Base-by-base conservation (phyloP, 2,797 vertebrate species). In the Lepilemur ruficaudatus region DNA sequence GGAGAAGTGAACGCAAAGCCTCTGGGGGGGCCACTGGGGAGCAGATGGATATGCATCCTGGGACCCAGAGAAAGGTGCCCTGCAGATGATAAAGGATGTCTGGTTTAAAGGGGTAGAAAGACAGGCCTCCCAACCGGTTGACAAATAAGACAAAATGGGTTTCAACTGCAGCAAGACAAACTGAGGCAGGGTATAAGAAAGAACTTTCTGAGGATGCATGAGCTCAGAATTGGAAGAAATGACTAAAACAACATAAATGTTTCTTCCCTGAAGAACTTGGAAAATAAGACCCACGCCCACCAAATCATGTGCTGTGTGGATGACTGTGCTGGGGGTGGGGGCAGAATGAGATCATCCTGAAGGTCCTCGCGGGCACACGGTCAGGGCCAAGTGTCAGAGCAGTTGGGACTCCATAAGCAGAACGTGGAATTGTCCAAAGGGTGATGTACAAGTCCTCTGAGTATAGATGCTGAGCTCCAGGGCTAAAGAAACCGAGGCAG, bases 241-340 rank as follows among this genome's bases (percentile, higher is more conserved):
- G 72, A 72, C 59, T 59, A 63, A 52, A 61, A 52, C 43, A 4
- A 88, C 6, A 0, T 10, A 22, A 69, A 86, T 9, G 28, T 7
- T 91, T 84, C 80, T 78, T n/a, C 88, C 70, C 59, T 20, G 50
- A 28, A 63, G 92, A 89, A 61, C 50, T 94, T 92, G 35, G 83
- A 61, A 59, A 95, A 70, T 28, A 84, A 70, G 75, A 91, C 0
- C 14, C 4, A 52, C 1, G 0, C 55, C 69, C 59, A 90, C 52
- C 18, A 61, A 69, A 70, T 46, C 69, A 28, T 3, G 17, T 48
- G 88, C 10, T n/a, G 11, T 4, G 20, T 13, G 65, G 41, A 52
- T 11, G 48, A 32, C 35, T 72, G 30, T 30, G 57, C 25, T 4
- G 30, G 52, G 82, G 5, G 38, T 50, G 73, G 50, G 32, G 5